Evolutionary conservation across 1,140 invertebrate genomes (phyloP).

Genomic region (Euwallacea fornicatus): DNA sequence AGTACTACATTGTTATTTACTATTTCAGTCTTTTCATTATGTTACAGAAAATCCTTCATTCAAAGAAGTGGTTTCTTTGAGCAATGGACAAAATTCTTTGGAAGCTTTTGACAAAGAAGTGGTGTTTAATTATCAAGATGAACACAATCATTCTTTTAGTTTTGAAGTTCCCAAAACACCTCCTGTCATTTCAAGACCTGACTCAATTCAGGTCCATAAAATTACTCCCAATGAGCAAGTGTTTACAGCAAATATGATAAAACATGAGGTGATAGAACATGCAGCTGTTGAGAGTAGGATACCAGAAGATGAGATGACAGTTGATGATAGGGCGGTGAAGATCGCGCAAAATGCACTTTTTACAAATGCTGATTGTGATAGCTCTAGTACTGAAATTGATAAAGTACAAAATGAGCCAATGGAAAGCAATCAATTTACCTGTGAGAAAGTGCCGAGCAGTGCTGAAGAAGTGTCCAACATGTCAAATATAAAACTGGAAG

Average conservation of each 20-base stretch:
- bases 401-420: no score
- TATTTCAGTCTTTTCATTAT: slow-evolving; percentile 5
- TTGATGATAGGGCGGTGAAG: slow-evolving; percentile 12
- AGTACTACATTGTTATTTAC: background rate
- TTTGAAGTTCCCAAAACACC: slow-evolving; percentile 30
- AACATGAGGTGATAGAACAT: background rate
- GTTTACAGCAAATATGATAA: slow-evolving; percentile 17
- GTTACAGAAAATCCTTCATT: slow-evolving; percentile 21
- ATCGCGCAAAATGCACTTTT: slow-evolving; percentile 6
- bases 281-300: background rate
- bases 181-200: slow-evolving; percentile 18
- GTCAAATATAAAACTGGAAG: slow-evolving; percentile 1
- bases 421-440: background rate
- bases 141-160: slow-evolving; percentile 27
- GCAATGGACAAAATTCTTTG: slow-evolving; percentile 27
- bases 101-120: slow-evolving; percentile 25
- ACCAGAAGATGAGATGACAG: background rate
- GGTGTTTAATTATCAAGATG: slow-evolving; percentile 16
- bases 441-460: no score
- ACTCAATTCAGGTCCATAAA: slow-evolving; percentile 31
- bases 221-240: slow-evolving; percentile 29
- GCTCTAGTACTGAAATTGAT: background rate
- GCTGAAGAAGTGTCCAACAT: background rate
- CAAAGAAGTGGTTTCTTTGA: slow-evolving; percentile 20
- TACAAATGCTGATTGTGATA: slow-evolving; percentile 26